Evolutionary conservation across 2,113 vertebrate genomes (phyloP).

Genomic region (Xenopus borealis): DNA sequence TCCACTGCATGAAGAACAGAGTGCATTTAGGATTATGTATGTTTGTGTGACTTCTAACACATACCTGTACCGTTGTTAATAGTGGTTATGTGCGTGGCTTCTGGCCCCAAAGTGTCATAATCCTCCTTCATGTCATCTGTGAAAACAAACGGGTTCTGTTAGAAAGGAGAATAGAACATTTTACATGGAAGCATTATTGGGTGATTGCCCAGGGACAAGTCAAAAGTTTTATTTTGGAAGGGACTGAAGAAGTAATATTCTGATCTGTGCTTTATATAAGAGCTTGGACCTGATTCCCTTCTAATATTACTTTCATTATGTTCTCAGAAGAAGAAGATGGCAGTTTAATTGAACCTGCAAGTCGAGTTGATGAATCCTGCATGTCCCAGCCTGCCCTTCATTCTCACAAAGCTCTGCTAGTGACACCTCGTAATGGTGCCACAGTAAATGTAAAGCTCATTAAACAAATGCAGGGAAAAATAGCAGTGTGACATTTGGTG

Average conservation of each 20-base stretch:
- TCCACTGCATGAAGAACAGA: too few species aligned
- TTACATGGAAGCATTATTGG: too few species aligned
- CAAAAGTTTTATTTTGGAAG: too few species aligned
- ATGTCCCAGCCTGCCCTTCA: not conserved
- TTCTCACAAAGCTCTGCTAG: not conserved
- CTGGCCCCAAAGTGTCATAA: slow-evolving; percentile 90
- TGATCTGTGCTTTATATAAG: not conserved
- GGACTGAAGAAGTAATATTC: too few species aligned
- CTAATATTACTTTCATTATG: not conserved
- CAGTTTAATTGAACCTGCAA: not conserved
- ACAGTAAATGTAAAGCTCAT: slow-evolving; percentile 1
- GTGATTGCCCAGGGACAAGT: too few species aligned
- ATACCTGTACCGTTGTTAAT: slow-evolving; percentile 96
- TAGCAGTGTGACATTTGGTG: slow-evolving; percentile 1
- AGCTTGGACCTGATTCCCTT: not conserved
- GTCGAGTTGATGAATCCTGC: not conserved
- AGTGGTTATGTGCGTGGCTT: slow-evolving; percentile 79
- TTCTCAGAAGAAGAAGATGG: not conserved
- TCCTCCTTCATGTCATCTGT: slow-evolving; percentile 98
- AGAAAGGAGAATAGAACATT: too few species aligned
- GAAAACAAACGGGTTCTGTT: slow-evolving; percentile 51
- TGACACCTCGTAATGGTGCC: not conserved
- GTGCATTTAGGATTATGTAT: too few species aligned
- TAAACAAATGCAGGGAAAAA: not conserved
- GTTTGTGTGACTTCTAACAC: slow-evolving; percentile 32